These are phyloP conservation scores for Gastrophryne carolinensis DNA, from an alignment of 2,797 vertebrate genomes.

Conservation along the genomic window DNA sequence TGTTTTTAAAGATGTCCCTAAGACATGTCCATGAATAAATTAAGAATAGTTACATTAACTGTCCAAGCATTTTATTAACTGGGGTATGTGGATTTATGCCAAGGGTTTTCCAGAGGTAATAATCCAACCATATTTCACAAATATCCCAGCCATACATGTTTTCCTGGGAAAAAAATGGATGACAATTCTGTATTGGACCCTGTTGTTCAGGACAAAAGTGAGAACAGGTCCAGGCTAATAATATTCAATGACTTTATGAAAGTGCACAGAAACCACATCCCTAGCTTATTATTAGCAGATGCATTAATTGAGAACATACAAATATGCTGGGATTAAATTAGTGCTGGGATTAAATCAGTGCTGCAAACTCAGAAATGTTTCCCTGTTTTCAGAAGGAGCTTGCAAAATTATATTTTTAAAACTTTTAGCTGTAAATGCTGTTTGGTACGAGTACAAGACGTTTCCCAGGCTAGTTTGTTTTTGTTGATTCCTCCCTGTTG, in stretches of 20 bases:
- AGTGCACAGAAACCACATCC: conserved; percentile 14
- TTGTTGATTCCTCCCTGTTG: background rate
- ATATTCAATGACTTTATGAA: conserved; percentile 21
- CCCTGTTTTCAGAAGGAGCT: background rate
- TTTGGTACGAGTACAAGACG: background rate
- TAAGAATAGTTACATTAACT: too few relatives aligned
- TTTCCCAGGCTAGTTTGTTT: conserved; percentile 8
- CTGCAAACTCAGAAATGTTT: background rate
- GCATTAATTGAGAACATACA: conserved; percentile 27
- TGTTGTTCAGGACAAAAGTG: conserved; percentile 23
- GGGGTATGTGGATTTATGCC: conserved; percentile 20
- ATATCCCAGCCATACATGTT: conserved; percentile 1
- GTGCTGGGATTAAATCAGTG: conserved; percentile 26
- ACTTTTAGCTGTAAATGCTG: background rate
- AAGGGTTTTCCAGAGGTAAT: conserved; percentile 7
- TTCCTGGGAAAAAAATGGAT: conserved; percentile 38
- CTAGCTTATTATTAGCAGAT: conserved; percentile 26
- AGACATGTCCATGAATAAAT: too few relatives aligned
- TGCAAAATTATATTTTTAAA: conserved; percentile 7
- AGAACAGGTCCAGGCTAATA: conserved; percentile 9
- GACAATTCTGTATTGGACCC: conserved; percentile 11
- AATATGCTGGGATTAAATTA: conserved; percentile 14
- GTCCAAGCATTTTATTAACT: too few relatives aligned
- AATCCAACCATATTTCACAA: conserved; percentile 15
- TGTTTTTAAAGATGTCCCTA: too few relatives aligned